Base-by-base conservation (phyloP, 2,888 invertebrate species). In the Ryuthela nishihirai region DNA sequence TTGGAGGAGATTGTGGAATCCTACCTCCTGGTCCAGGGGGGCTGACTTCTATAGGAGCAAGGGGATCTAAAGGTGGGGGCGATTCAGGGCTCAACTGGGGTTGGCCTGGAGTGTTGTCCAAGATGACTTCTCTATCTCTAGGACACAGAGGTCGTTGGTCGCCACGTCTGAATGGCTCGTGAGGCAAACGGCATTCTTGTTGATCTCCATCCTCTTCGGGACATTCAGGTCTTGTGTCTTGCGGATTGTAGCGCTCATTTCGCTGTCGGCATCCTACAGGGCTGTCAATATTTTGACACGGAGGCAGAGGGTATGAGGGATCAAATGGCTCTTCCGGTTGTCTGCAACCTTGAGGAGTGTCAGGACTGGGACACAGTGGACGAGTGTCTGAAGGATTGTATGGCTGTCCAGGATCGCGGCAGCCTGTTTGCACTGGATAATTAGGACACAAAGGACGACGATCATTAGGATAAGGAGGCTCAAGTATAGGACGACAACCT, bases 391-490 rank as follows among this genome's bases (percentile, higher is more conserved):
- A 32, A 9, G 53, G 59, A 21, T 32, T 59, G 10, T 34, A 55
- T 17, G 56, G 56, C 3, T 32, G 25, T 15, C 50, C 35, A 20
- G 48, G 48, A 43, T 59, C 53, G 9, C 39, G 36, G 21, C 59
- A 59, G n/a, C 39, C 43, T 9, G 39, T n/a, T 43, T 47, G 59
- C 23, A 5, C 23, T 45, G 32, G 17, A 39, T 39, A 15, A 17
- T 17, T 15, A 18, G 53, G 23, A 29, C 59, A 59, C 4, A 59
- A 12, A 9, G 53, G 59, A 26, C 59, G 24, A 7, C 44, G 47
- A 35, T 59, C 59, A n/a, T 53, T 53, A 39, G 12, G 25, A 34
- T 59, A 59, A 15, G 59, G 45, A 23, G 42, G 44, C 39, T 53
- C 25, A 23, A 46, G 46, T 17, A 15, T 18, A 12, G 26, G 4